These are phyloP conservation scores for Ruditapes philippinarum DNA, from an alignment of 1,140 invertebrate genomes.

Conservation along the genomic window DNA sequence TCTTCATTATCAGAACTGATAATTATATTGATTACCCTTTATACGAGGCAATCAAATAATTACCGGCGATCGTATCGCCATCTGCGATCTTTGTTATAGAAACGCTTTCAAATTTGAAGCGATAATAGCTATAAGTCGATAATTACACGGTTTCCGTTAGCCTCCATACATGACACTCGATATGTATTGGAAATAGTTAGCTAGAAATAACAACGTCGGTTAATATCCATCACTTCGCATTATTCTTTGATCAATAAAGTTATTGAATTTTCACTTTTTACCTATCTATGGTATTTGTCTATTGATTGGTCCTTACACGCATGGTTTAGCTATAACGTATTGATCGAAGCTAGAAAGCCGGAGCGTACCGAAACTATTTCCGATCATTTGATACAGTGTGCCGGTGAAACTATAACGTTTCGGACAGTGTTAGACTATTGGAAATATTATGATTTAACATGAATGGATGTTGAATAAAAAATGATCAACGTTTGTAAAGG, in stretches of 20 bases:
- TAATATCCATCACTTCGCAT: neutral
- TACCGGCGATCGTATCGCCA: too few relatives aligned
- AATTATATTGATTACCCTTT: too few relatives aligned
- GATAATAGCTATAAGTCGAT: neutral
- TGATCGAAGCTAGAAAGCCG: neutral
- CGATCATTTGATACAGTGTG: slow-evolving; percentile 23
- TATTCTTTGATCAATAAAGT: neutral
- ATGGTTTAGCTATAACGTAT: neutral
- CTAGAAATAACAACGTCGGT: neutral
- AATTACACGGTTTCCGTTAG: neutral
- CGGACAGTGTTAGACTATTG: neutral
- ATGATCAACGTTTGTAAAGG: too few relatives aligned
- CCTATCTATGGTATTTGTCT: slow-evolving; percentile 23
- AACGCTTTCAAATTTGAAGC: neutral
- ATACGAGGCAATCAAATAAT: too few relatives aligned
- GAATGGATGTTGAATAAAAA: neutral
- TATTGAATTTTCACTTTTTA: neutral
- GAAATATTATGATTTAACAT: neutral
- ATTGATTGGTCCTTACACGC: neutral
- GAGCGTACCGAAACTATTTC: neutral
- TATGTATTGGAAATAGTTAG: neutral
- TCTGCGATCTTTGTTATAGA: too few relatives aligned
- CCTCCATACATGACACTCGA: neutral
- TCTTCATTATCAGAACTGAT: too few relatives aligned
- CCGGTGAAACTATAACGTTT: neutral